Conservation (phyloP, 2,113 vertebrate genomes). For the Prunella himalayana region DNA sequence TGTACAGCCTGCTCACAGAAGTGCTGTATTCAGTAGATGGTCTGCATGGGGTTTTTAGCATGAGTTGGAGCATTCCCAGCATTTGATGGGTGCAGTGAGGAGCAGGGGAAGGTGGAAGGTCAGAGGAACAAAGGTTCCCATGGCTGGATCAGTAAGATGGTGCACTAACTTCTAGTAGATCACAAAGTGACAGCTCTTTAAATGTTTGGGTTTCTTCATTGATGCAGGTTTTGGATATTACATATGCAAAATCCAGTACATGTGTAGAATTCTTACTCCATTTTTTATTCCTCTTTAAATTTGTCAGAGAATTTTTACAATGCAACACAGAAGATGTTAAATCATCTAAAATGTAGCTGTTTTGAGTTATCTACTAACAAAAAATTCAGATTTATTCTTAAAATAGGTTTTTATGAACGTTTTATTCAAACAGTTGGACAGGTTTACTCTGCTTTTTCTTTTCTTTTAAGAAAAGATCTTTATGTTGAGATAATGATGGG, state of each 20-base stretch:
- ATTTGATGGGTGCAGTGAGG: not conserved
- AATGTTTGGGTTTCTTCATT: not conserved
- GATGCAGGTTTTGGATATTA: not conserved
- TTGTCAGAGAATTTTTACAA: not conserved
- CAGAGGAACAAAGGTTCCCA: not conserved
- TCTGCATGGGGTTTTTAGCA: rapidly evolving
- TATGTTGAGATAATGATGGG: not conserved
- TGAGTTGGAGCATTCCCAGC: not conserved
- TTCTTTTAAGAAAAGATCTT: not conserved
- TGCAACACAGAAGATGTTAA: not conserved
- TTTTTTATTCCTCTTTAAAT: not conserved
- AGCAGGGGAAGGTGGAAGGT: not conserved
- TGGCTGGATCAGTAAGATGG: not conserved
- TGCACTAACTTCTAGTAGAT: not conserved
- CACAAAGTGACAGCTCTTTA: not conserved
- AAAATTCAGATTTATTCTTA: not conserved
- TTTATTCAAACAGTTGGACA: not conserved
- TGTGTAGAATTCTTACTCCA: not conserved
- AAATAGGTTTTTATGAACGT: not conserved
- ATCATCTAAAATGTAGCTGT: not conserved
- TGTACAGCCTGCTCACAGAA: not conserved
- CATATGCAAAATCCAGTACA: not conserved
- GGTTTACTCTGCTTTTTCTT: not conserved
- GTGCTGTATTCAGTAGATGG: not conserved
- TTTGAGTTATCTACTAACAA: not conserved